phyloP scores from a whole-genome alignment of 2,888 invertebrate genomes.

The Apamea monoglypha region DNA sequence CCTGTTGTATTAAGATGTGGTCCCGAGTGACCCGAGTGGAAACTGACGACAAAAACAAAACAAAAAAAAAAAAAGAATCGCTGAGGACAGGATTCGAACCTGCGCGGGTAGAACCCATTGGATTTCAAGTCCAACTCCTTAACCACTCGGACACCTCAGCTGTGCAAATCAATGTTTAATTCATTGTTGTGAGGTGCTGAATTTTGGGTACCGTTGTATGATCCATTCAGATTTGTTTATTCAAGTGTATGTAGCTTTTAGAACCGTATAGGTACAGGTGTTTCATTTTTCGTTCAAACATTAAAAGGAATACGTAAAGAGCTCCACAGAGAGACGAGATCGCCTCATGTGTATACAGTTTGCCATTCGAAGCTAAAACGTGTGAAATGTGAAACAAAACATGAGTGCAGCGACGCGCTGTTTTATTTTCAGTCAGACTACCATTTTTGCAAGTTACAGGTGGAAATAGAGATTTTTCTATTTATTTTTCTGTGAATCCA shows the following conservation, averaged over 20 bases:
- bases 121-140: constrained; percentile 91
- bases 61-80: constrained; percentile 72
- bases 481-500: neutral
- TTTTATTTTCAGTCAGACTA: constrained; percentile 27
- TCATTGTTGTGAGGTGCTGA: neutral
- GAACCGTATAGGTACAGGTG: constrained; percentile 2
- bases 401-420: constrained; percentile 53
- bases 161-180: constrained; percentile 33
- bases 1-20: neutral
- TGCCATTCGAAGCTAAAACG: constrained; percentile 64
- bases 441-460: constrained; percentile 21
- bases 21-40: neutral
- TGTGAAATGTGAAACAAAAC: constrained; percentile 62
- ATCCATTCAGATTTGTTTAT: constrained; percentile 26
- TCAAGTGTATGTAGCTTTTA: constrained; percentile 33
- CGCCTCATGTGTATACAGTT: constrained; percentile 51
- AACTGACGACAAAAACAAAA: constrained; percentile 85
- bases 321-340: constrained; percentile 39
- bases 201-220: neutral
- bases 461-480: neutral
- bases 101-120: constrained; percentile 91
- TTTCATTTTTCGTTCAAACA: constrained; percentile 33
- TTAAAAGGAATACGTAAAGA: constrained; percentile 49
- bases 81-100: constrained; percentile 89
- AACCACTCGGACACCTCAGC: constrained; percentile 91